Percentiles rank a stretch among this genome's conserved stretches.
phyloP scores from a whole-genome alignment of 2,888 invertebrate species.

The Mechanitis messenoides region DNA sequence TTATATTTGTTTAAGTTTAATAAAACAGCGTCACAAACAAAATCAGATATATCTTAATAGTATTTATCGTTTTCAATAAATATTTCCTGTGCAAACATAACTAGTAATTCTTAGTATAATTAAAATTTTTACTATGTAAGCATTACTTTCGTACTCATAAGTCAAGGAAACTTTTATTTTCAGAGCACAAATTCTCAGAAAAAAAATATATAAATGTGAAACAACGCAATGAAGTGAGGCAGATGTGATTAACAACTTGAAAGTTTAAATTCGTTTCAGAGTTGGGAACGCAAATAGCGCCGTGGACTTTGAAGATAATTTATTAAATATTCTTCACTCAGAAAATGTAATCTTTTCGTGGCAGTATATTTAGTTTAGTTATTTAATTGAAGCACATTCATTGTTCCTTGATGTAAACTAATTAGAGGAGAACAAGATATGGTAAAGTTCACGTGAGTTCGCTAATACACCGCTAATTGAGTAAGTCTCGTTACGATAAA shows the following conservation, averaged over 20 bases:
- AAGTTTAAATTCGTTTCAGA: slow-evolving; percentile 42
- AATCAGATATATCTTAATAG: neutral
- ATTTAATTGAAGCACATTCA: neutral
- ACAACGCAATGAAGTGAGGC: slow-evolving; percentile 18
- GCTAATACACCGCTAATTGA: slow-evolving; percentile 5
- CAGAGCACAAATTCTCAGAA: slow-evolving; percentile 11
- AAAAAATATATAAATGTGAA: slow-evolving; percentile 21
- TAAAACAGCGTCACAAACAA: no score
- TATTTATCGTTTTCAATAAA: neutral
- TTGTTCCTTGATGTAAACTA: neutral
- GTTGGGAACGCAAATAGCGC: slow-evolving; percentile 49
- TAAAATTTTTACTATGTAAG: no score
- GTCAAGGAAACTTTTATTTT: slow-evolving; percentile 3
- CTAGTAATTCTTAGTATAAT: no score
- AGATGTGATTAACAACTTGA: slow-evolving; percentile 32
- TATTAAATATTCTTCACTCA: slow-evolving; percentile 45
- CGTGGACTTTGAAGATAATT: slow-evolving; percentile 39
- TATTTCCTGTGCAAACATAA: no score
- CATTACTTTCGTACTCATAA: slow-evolving; percentile 2
- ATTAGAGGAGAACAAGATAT: slow-evolving; percentile 3
- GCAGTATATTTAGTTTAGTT: neutral
- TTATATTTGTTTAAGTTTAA: neutral
- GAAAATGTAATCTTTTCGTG: slow-evolving; percentile 8
- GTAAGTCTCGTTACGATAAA: slow-evolving; percentile 1
- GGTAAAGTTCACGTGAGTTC: neutral